These are phyloP conservation scores for Spodoptera littoralis DNA, from an alignment of 2,888 invertebrate genomes.

Conservation along the genomic window DNA sequence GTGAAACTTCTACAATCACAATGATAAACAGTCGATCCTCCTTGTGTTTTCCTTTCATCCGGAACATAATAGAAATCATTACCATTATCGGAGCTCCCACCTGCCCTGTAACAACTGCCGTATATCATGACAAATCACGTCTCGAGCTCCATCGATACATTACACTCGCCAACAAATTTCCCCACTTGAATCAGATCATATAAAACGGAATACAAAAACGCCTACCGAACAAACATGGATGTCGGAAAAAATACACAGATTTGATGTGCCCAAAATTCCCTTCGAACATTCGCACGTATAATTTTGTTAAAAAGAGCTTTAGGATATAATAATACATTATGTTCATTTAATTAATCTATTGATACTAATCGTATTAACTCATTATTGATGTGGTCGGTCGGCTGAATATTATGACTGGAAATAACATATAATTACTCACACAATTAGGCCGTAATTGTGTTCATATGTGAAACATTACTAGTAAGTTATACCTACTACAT, in stretches of 20 bases:
- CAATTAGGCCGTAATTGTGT: too few species aligned
- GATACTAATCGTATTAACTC: too few species aligned
- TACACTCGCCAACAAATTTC: constrained; percentile 39
- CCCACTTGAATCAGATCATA: constrained; percentile 35
- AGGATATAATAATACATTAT: too few species aligned
- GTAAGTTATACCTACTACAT: too few species aligned
- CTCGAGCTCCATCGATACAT: constrained; percentile 34
- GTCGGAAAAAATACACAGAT: not conserved
- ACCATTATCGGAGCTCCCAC: constrained; percentile 41
- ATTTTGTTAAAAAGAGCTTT: too few species aligned
- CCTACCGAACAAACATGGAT: not conserved
- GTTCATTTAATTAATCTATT: too few species aligned
- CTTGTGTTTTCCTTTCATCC: constrained; percentile 42
- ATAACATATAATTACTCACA: too few species aligned
- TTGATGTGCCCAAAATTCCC: constrained; percentile 1
- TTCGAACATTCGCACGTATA: too few species aligned
- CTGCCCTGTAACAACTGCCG: constrained; percentile 28
- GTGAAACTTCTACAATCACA: constrained; percentile 22
- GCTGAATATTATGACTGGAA: too few species aligned
- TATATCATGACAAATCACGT: constrained; percentile 33
- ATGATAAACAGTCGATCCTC: constrained; percentile 19
- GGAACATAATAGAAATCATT: constrained; percentile 48
- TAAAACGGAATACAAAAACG: constrained; percentile 42
- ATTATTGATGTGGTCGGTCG: too few species aligned
- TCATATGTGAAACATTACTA: too few species aligned